Evolutionary conservation across 2,113 vertebrate genomes (phyloP).

Genomic region (Cercocebus atys): DNA sequence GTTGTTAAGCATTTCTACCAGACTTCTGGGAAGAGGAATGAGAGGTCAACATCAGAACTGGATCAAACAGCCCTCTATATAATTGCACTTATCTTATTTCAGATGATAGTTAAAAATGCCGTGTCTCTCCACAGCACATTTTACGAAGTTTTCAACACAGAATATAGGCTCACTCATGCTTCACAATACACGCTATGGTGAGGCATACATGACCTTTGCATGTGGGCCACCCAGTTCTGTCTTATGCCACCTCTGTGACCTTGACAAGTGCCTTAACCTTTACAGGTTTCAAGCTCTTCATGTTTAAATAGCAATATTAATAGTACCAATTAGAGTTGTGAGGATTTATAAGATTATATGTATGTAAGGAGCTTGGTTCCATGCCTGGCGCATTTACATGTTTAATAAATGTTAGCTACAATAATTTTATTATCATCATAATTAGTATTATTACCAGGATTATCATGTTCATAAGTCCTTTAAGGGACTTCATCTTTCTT

Average conservation of each 20-base stretch:
- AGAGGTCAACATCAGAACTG: not conserved
- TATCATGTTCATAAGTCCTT: slow-evolving; percentile 2
- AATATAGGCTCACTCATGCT: not conserved
- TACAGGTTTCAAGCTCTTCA: slow-evolving; percentile 1
- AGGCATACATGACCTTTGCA: not conserved
- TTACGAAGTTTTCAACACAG: not conserved
- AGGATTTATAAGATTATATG: slow-evolving; percentile 6
- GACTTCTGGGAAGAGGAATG: not conserved
- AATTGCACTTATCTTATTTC: not conserved
- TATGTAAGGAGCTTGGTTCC: not conserved
- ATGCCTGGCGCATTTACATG: slow-evolving; percentile 33
- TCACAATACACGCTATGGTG: not conserved
- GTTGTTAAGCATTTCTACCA: not conserved
- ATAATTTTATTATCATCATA: slow-evolving; percentile 46
- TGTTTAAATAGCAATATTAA: slow-evolving; percentile 57
- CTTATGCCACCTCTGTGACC: not conserved
- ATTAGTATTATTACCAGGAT: not conserved
- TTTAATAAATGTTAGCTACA: slow-evolving; percentile 37
- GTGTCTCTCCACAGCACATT: not conserved
- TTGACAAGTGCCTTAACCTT: slow-evolving; percentile 24
- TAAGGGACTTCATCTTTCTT: not conserved
- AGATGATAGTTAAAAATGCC: not conserved
- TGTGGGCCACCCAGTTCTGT: not conserved
- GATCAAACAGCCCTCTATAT: not conserved
- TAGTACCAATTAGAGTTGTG: not conserved